These are phyloP conservation scores for Furcifer pardalis DNA, from an alignment of 2,797 vertebrate genomes.

Conservation along the genomic window DNA sequence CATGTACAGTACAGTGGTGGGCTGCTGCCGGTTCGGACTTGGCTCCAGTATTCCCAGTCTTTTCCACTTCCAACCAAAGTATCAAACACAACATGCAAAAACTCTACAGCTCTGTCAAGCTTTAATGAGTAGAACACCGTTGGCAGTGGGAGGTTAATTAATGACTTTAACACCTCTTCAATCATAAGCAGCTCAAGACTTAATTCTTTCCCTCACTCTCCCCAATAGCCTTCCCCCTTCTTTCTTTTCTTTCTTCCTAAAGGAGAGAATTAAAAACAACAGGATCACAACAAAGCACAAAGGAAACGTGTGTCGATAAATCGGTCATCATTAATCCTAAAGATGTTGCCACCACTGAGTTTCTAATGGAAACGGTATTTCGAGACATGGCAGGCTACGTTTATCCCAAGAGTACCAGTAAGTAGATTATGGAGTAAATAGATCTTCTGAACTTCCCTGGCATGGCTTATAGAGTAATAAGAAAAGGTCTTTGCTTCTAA, in stretches of 20 bases:
- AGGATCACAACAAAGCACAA: not conserved
- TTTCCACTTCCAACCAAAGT: too few species aligned
- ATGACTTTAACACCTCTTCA: constrained; percentile 16
- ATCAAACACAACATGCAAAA: too few species aligned
- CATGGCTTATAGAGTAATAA: not conserved
- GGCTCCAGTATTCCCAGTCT: too few species aligned
- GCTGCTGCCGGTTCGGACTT: too few species aligned
- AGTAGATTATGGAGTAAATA: not conserved
- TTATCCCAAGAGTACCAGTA: not conserved
- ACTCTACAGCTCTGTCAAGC: not conserved
- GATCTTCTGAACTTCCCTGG: not conserved
- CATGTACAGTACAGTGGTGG: too few species aligned
- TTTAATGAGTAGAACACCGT: not conserved
- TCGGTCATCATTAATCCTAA: not conserved
- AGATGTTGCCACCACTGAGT: not conserved
- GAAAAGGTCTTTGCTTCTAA: too few species aligned
- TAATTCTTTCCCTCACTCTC: not conserved
- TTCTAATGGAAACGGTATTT: not conserved
- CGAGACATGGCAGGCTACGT: not conserved
- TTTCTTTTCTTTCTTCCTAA: not conserved
- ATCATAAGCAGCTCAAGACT: not conserved
- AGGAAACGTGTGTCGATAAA: not conserved
- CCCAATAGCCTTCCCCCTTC: not conserved
- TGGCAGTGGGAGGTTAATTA: constrained; percentile 8
- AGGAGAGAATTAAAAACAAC: not conserved